A percentile compares a stretch with the other conserved stretches of the same genome.
These are phyloP conservation scores for Dolichopus griseipennis DNA, from an alignment of 2,888 invertebrate species.

Conservation along the genomic window DNA sequence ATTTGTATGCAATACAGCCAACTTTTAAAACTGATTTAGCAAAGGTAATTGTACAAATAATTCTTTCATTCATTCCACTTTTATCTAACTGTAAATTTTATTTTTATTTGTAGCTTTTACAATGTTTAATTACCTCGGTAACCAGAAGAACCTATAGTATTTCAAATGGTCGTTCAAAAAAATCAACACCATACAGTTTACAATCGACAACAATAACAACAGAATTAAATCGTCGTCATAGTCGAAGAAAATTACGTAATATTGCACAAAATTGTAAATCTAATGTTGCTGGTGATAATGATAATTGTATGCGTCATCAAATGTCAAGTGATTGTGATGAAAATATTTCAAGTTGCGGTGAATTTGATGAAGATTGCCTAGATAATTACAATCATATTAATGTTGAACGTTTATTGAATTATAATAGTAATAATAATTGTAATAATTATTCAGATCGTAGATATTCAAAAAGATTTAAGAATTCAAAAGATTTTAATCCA, in stretches of 20 bases:
- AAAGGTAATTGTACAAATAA: conserved; percentile 32
- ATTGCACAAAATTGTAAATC: conserved; percentile 15
- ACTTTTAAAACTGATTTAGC: conserved; percentile 43
- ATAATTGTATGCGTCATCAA: background rate
- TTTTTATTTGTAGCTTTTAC: conserved; percentile 10
- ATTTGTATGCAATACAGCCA: conserved; percentile 37
- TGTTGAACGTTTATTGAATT: background rate
- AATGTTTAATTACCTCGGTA: conserved; percentile 34
- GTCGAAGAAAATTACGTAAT: conserved; percentile 20
- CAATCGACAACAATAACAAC: conserved; percentile 23
- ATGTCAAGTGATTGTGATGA: conserved; percentile 27
- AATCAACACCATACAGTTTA: conserved; percentile 29
- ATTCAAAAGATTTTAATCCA: background rate
- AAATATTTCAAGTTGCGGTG: conserved; percentile 24
- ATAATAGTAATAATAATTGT: background rate
- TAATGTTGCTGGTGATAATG: background rate
- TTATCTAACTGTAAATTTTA: background rate
- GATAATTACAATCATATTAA: background rate
- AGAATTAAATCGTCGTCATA: conserved; percentile 23
- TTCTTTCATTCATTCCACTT: background rate
- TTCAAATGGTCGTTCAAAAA: conserved; percentile 23
- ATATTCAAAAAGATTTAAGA: conserved; percentile 23
- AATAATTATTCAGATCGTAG: conserved; percentile 24
- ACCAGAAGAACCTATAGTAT: conserved; percentile 23
- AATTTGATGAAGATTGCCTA: conserved; percentile 17